Base-by-base conservation (phyloP, 2,797 vertebrate genomes). In the Melanotaenia trifasciata region DNA sequence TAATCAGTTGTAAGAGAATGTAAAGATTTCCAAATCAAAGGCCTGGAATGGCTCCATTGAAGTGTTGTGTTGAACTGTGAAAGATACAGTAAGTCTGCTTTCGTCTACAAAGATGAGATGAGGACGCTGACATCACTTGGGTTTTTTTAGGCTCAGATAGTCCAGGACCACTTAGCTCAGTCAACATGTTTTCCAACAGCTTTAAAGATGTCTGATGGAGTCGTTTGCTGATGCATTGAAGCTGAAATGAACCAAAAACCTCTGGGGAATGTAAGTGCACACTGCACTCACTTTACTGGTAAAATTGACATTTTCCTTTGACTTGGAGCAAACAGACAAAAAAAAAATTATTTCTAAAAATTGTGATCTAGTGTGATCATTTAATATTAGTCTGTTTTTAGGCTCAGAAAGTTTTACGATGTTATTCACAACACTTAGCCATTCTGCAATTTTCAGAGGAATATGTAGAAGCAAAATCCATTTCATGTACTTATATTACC, bases 171-270 rank as follows among this genome's bases (percentile, higher is more conserved):
- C 45, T 36, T 33, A 51, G 38, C 22, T 56, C 35, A 60, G 63
- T 40, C 11, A 38, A 70, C 8, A 60, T 50, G 45, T 65, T 70
- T 72, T 60, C 54, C 33, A 54, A 26, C 7, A 54, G 6, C 33
- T 69, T 36, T 72, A 62, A 62, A 79, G 26, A 32, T 62, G 64
- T 59, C 70, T 71, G 38, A 79, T 58, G 28, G 47, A 71, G 43
- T 12, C 36, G 24, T 38, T 59, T 70, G 54, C 36, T 32, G 36
- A 47, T 9, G 53, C 20, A 16, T 26, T 40, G 38, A 9, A 67
- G 30, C 28, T 43, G 50, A 9, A 4, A 56, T 67, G 65, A 33
- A 56, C 36, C 18, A 35, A 24, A 43, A 32, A 63, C 14, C 62
- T 54, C 20, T 32, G 11, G 16, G 3, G 24, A 56, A 22, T 56